Evolutionary conservation across 2,888 invertebrate genomes (phyloP), one percentile per base, ranked within the genome.

Genomic region (Torymus tubicola): DNA sequence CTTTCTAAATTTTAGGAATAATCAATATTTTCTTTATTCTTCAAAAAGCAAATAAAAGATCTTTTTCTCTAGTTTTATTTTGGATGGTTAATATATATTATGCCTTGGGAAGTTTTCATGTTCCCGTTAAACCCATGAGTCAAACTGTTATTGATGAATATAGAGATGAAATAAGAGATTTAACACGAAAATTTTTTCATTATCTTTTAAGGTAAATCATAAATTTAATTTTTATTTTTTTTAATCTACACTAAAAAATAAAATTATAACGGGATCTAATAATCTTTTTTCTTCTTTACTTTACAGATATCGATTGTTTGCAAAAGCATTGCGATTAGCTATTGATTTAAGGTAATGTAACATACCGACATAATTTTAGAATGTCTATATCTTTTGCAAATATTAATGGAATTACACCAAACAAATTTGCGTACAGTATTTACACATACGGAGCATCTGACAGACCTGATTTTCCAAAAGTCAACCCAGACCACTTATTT

Each of bases 181-280:
- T 98, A 60, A 97, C 97, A 0, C 92, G 98, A 85, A 93, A 96
- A 85, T 97, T 96, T 92, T 97, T 97, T 89, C 96, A 97, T 88
- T 96, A 96, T 87, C 91, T 98, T 69, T 92, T 98, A 16, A 94
- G 96, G 95, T 96, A 85, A 16, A 31, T 10, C 5, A 79, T 65
- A 58, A 65, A 63, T 61, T 63, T 60, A 68, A 72, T 78, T 14
- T 60, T 57, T n/a, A n/a, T n/a, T n/a, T 55, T 16, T 55, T 12
- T 52, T 50, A 52, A 16, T 50, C 24, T 0, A 0, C 55, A 12
- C n/a, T 16, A 13, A 21, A 16, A 58, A 58, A 1, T 11, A 31
- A 14, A 24, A 11, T 55, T 65, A 63, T n/a, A 42, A 42, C 10
- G 8, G 42, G 42, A 42, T 8, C 21, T 61, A 65, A 65, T 14